phyloP scores from a whole-genome alignment of 2,113 vertebrate species.

The Malurus elegans region DNA sequence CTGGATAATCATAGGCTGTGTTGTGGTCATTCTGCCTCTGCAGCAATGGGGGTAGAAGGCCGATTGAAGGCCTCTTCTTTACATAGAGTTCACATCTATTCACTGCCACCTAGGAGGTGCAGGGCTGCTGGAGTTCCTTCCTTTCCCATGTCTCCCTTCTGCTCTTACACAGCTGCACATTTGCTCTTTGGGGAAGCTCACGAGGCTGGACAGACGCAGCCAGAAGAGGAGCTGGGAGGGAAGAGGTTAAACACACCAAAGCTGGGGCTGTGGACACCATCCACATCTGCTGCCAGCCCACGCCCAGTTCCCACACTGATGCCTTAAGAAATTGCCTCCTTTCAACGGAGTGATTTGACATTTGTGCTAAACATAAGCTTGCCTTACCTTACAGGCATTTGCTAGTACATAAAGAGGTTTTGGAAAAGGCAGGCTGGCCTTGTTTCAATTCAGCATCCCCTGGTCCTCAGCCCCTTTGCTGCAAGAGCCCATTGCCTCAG shows the following conservation, averaged over 20 bases:
- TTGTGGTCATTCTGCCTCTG: neutral
- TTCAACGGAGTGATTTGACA: neutral
- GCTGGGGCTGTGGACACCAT: neutral
- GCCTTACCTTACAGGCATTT: constrained; percentile 20
- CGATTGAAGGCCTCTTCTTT: neutral
- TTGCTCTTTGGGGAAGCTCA: neutral
- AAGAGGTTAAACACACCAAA: neutral
- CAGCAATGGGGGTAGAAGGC: neutral
- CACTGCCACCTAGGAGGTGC: rapidly evolving
- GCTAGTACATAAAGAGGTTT: neutral
- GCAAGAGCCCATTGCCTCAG: neutral
- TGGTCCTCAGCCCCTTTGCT: neutral
- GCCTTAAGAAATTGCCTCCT: neutral
- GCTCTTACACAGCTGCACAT: neutral
- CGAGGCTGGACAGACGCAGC: neutral
- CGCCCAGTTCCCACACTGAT: neutral
- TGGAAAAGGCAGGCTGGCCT: neutral
- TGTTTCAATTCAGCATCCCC: neutral
- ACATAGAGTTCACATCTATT: neutral
- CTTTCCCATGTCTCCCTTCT: neutral
- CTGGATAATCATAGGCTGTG: neutral
- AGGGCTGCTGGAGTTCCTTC: neutral
- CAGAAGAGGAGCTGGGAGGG: neutral
- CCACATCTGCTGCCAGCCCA: rapidly evolving
- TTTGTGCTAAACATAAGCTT: neutral